A percentile compares a stretch with the other conserved stretches of the same genome.
Conservation (phyloP, 2,797 vertebrate species). For the Malacoctenus gilli region DNA sequence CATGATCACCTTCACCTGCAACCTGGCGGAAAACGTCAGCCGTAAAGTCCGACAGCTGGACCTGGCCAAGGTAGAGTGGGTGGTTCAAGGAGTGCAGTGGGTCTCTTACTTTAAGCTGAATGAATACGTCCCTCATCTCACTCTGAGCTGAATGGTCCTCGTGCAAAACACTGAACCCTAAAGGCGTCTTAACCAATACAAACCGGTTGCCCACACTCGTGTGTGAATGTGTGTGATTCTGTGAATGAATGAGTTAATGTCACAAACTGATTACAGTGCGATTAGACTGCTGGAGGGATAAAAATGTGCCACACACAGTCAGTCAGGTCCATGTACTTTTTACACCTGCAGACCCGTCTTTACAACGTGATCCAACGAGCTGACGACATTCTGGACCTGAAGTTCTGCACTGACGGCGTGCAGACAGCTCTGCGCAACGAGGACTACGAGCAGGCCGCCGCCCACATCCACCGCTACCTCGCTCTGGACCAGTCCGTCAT, state of each 20-base stretch:
- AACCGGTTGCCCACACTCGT: too few species aligned
- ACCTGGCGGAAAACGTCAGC: slow-evolving; percentile 96
- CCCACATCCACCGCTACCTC: slow-evolving; percentile 96
- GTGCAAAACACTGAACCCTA: too few species aligned
- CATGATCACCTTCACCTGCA: slow-evolving; percentile 98
- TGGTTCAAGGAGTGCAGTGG: too few species aligned
- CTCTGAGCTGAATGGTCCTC: neutral
- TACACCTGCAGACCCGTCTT: slow-evolving; percentile 93
- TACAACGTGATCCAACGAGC: slow-evolving; percentile 98
- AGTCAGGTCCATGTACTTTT: too few species aligned
- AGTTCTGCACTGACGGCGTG: slow-evolving; percentile 98
- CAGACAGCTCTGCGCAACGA: slow-evolving; percentile 92
- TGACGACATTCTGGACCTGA: slow-evolving; percentile 96
- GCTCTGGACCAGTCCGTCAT: slow-evolving; percentile 97
- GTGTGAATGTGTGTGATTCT: too few species aligned
- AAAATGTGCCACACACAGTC: too few species aligned
- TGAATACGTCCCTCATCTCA: too few species aligned
- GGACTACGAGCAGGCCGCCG: slow-evolving; percentile 96
- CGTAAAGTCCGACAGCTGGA: slow-evolving; percentile 97
- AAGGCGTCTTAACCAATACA: too few species aligned
- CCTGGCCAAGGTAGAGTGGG: slow-evolving; percentile 88
- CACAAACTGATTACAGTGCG: too few species aligned
- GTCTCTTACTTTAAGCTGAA: too few species aligned
- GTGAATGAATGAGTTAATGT: too few species aligned
- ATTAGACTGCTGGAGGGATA: too few species aligned